A percentile compares a stretch with the other conserved stretches of the same genome.
phyloP scores from a whole-genome alignment of 1,140 invertebrate genomes.

The Drosophila neocordata region DNA sequence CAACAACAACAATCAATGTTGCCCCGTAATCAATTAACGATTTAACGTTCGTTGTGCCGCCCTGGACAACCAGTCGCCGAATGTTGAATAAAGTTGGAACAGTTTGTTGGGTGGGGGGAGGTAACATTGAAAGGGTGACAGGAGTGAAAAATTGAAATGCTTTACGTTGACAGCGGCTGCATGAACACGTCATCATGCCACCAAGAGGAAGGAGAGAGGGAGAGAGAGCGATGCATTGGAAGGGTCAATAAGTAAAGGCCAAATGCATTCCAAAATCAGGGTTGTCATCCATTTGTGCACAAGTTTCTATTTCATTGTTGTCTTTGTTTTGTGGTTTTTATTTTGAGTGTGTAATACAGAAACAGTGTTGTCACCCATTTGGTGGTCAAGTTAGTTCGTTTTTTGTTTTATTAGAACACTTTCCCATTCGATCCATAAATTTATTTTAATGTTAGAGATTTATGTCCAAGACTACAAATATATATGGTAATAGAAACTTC shows the following conservation, averaged over 20 bases:
- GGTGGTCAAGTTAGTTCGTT: neutral
- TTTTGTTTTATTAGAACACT: no score
- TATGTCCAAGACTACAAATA: no score
- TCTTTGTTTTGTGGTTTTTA: neutral
- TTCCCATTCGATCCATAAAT: no score
- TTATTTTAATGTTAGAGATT: no score
- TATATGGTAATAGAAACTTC: no score
- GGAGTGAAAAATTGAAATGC: constrained; percentile 49
- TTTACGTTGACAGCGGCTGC: constrained; percentile 63
- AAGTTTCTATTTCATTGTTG: constrained; percentile 15
- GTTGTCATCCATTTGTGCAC: constrained; percentile 42
- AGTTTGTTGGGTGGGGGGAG: constrained; percentile 5
- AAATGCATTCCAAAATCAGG: constrained; percentile 31
- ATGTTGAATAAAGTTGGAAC: constrained; percentile 5
- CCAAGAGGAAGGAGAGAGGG: constrained; percentile 6
- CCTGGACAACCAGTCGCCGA: constrained; percentile 50
- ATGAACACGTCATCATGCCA: constrained; percentile 67
- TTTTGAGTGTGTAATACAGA: neutral
- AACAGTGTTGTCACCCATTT: no score
- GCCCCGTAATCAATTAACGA: constrained; percentile 79
- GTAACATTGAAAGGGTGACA: constrained; percentile 30
- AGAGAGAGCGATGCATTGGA: neutral
- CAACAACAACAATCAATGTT: constrained; percentile 75
- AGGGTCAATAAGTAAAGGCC: neutral
- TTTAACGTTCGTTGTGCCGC: constrained; percentile 68